Percentiles rank a stretch among this genome's conserved stretches.
Conservation (phyloP, 2,113 vertebrate genomes). For the Myrmophylax atrothorax region DNA sequence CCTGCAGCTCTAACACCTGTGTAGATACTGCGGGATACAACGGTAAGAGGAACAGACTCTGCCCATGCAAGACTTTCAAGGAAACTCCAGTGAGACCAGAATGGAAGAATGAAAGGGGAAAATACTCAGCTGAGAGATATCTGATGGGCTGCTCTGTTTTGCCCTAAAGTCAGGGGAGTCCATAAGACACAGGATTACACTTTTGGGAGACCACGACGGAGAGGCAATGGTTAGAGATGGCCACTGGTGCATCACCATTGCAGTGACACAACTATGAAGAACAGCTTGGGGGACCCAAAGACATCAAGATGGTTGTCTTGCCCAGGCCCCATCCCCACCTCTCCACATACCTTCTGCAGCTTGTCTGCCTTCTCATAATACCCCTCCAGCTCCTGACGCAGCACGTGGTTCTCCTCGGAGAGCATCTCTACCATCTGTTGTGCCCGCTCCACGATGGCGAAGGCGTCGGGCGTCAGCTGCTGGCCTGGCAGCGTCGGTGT, state of each 20-base stretch:
- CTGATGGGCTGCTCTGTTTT: not conserved
- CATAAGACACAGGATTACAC: not conserved
- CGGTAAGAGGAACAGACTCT: not conserved
- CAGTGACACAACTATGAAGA: not conserved
- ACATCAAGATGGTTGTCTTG: not conserved
- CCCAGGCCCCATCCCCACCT: not conserved
- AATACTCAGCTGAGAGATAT: not conserved
- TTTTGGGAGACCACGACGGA: not conserved
- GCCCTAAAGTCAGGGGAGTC: not conserved
- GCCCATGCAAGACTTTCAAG: not conserved
- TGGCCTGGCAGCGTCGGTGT: conserved; percentile 11
- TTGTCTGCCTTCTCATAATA: conserved; percentile 83
- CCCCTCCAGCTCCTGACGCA: conserved; percentile 83
- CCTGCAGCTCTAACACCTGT: not conserved
- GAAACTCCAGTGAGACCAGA: not conserved
- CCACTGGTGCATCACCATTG: not conserved
- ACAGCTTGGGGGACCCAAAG: not conserved
- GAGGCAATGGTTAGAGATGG: not conserved
- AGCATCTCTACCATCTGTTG: conserved; percentile 88
- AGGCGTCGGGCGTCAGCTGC: conserved; percentile 77
- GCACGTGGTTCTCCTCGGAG: conserved; percentile 81
- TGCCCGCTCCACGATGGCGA: conserved; percentile 82
- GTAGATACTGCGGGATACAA: not conserved
- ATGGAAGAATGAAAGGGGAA: not conserved
- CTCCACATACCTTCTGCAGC: conserved; percentile 80